Base-by-base conservation (phyloP, 2,113 vertebrate genomes). In the Corvus cornix region DNA sequence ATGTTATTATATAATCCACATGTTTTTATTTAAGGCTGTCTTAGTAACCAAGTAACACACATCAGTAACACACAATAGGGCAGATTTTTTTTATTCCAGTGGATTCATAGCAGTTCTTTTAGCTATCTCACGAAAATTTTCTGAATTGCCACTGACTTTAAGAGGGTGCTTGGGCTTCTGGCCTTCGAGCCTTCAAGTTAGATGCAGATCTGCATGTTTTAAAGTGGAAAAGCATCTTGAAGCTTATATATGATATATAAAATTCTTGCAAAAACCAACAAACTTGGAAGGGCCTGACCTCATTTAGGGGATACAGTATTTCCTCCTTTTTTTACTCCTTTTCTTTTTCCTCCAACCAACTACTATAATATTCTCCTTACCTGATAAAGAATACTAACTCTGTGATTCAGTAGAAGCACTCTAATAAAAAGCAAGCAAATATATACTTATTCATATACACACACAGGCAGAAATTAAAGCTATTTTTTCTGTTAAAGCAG, bases 21-120 rank as follows among this genome's bases (percentile, higher is more conserved):
- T 91, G 89, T 43, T 93, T 92, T 87, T 75, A 67, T 92, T 92
- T 95, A 89, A 92, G 52, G 31, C 78, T 72, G 28, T 87, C 60
- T 60, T 82, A 75, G 77, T 78, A 93, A 86, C 72, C 7, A 2
- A 83, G 52, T 69, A 90, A 72, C 59, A 52, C 27, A 49, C 17
- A 37, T 37, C 28, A 87, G 46, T 66, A 74, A 82, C 13, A 46
- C 52, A 31, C 43, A 75, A 33, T 70, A 68, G 52, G 35, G 37
- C 28, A 78, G 35, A 23, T 59, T 55, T 94, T 66, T 66, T 95
- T 82, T 67, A 60, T 91, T 87, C 35, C 39, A 21, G 16, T 77
- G 30, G 24, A 60, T 84, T 86, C 41, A 39, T 77, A 44, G 16
- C 11, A 37, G 31, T 81, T 91, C 22, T 78, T 94, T 80, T 46